Conservation (phyloP, 2,113 vertebrate species). For the Alexandromys fortis region DNA sequence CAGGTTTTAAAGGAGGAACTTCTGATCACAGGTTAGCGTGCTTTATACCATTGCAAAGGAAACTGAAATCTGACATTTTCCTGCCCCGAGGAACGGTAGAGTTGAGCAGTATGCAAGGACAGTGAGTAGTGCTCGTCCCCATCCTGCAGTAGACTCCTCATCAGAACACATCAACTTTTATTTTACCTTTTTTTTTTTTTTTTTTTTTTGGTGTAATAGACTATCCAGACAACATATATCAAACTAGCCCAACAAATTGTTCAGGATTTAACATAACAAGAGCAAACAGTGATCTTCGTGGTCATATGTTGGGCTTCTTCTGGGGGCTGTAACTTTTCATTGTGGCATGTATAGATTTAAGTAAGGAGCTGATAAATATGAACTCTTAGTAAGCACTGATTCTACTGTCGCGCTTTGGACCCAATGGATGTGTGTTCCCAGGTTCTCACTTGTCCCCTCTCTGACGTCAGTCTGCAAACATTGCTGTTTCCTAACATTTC, state of each 20-base stretch:
- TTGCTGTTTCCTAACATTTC: neutral
- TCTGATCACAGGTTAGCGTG: constrained; percentile 58
- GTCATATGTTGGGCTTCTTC: neutral
- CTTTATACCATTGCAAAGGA: constrained; percentile 62
- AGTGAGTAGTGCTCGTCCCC: constrained; percentile 52
- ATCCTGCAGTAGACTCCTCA: constrained; percentile 57
- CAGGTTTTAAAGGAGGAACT: constrained; percentile 71
- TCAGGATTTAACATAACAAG: neutral
- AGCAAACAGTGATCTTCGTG: neutral
- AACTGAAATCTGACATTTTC: constrained; percentile 57
- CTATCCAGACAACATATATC: constrained; percentile 10
- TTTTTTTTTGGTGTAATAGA: neutral
- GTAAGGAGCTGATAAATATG: neutral
- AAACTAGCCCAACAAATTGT: neutral
- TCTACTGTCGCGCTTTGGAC: neutral
- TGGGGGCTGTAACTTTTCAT: neutral
- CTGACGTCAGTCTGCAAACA: neutral
- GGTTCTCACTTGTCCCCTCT: neutral
- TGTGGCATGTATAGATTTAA: neutral
- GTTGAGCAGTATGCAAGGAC: constrained; percentile 62
- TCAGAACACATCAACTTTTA: neutral
- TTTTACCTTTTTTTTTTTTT: neutral
- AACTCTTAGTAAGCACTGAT: neutral
- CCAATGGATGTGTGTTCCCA: neutral
- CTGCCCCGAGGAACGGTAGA: constrained; percentile 37